Percentiles rank a stretch among this genome's conserved stretches.
Evolutionary conservation across 2,113 vertebrate species (phyloP).

Genomic region (Balaenoptera acutorostrata): DNA sequence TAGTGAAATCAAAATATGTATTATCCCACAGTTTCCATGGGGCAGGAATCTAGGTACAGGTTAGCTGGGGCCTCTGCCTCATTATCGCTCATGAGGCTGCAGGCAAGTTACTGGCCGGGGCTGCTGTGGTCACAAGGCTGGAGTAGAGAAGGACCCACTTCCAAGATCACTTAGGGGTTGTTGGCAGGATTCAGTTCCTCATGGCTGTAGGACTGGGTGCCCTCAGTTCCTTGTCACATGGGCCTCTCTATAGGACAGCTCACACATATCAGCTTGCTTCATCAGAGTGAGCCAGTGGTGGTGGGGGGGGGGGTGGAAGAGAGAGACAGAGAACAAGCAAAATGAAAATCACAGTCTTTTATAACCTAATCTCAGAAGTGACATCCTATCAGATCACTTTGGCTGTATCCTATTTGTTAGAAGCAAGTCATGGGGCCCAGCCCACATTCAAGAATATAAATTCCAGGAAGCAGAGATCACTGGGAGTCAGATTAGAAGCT

Average conservation of each 20-base stretch:
- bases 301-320: too few species aligned
- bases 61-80: neutral
- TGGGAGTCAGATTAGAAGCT: neutral
- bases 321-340: neutral
- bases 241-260: neutral
- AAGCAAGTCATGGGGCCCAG: neutral
- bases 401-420: neutral
- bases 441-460: neutral
- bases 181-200: neutral
- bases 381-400: neutral
- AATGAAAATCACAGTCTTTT: neutral
- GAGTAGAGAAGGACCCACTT: neutral
- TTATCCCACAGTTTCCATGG: neutral
- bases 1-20: neutral
- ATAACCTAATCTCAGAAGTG: neutral
- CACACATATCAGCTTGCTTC: neutral
- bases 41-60: neutral
- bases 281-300: neutral
- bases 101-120: neutral
- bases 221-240: neutral
- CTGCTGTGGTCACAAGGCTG: neutral
- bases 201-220: neutral
- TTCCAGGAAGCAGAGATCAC: neutral
- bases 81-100: neutral
- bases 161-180: neutral